Percentiles rank a stretch among this genome's conserved stretches.
These are phyloP conservation scores for Circaetus gallicus DNA, from an alignment of 2,113 vertebrate species.

Conservation along the genomic window DNA sequence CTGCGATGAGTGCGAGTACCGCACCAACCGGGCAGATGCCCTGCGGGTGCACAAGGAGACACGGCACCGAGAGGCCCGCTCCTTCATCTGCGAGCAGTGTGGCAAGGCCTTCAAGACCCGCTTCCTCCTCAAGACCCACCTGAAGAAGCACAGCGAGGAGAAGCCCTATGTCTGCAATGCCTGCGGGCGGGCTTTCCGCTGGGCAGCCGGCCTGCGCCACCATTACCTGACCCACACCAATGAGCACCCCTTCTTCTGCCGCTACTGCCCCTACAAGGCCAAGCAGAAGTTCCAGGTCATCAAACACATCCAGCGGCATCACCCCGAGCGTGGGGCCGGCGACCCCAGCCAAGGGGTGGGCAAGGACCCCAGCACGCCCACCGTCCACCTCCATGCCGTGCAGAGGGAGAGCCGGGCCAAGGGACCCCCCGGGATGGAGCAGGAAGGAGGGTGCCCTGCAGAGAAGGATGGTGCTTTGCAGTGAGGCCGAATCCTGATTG, in stretches of 20 bases:
- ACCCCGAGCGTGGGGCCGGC: slow-evolving; percentile 69
- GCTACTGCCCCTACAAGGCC: slow-evolving; percentile 89
- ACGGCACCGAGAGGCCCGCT: slow-evolving; percentile 84
- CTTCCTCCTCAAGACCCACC: slow-evolving; percentile 92
- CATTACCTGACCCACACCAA: slow-evolving; percentile 94
- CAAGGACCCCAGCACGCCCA: slow-evolving; percentile 76
- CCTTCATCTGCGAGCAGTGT: slow-evolving; percentile 94
- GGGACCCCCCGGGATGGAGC: neutral
- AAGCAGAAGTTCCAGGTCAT: slow-evolving; percentile 97
- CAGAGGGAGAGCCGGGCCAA: slow-evolving; percentile 59
- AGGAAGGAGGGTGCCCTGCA: rapidly evolving
- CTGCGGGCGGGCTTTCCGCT: slow-evolving; percentile 89
- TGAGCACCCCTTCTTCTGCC: slow-evolving; percentile 90
- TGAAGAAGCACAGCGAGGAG: slow-evolving; percentile 90
- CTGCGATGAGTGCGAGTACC: slow-evolving; percentile 89
- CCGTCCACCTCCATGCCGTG: slow-evolving; percentile 78
- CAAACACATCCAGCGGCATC: slow-evolving; percentile 85
- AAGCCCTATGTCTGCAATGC: slow-evolving; percentile 85
- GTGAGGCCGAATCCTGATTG: neutral
- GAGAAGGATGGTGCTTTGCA: neutral
- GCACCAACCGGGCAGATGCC: slow-evolving; percentile 90
- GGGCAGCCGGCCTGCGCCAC: slow-evolving; percentile 92
- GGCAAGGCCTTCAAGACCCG: slow-evolving; percentile 96
- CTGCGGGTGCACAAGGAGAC: slow-evolving; percentile 89
- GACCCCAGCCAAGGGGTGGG: slow-evolving; percentile 82